These are phyloP conservation scores for Hypsibius dujardini DNA, from an alignment of 1,140 invertebrate genomes.

Conservation along the genomic window DNA sequence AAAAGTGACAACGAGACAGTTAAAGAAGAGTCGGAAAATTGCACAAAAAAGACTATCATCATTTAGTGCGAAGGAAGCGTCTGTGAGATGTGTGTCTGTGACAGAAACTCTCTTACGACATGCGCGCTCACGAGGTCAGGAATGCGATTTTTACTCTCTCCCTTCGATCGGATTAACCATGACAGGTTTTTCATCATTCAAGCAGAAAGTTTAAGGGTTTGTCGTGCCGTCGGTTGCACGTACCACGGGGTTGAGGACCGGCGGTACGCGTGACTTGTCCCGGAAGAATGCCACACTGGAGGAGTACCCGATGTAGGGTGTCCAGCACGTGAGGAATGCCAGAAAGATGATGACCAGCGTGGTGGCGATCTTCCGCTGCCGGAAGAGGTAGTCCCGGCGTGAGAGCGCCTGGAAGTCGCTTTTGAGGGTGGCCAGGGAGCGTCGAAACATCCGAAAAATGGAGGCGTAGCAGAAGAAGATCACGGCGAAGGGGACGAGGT, in stretches of 20 bases:
- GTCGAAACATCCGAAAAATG: slow-evolving; percentile 27
- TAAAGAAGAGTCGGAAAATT: too few relatives aligned
- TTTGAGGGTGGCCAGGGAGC: not conserved
- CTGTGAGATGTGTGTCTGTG: too few relatives aligned
- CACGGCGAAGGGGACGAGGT: slow-evolving; percentile 31
- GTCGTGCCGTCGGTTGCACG: too few relatives aligned
- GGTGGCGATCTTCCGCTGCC: slow-evolving; percentile 34
- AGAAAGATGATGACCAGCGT: slow-evolving; percentile 37
- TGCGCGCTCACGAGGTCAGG: too few relatives aligned
- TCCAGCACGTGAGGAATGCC: slow-evolving; percentile 34
- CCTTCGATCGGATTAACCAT: too few relatives aligned
- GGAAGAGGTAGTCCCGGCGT: not conserved
- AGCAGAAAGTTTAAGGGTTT: too few relatives aligned
- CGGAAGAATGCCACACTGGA: slow-evolving; percentile 28
- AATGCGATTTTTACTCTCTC: too few relatives aligned
- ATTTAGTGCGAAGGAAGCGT: too few relatives aligned
- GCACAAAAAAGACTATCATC: too few relatives aligned
- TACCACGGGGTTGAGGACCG: slow-evolving; percentile 34
- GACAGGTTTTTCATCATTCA: too few relatives aligned
- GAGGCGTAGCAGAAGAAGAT: slow-evolving; percentile 34
- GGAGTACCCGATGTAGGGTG: slow-evolving; percentile 35
- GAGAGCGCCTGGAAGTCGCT: not conserved
- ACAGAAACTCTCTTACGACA: too few relatives aligned
- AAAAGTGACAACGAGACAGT: too few relatives aligned
- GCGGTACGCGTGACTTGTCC: slow-evolving; percentile 28